phyloP scores from a whole-genome alignment of 1,140 invertebrate genomes.

The Sogatella furcifera region DNA sequence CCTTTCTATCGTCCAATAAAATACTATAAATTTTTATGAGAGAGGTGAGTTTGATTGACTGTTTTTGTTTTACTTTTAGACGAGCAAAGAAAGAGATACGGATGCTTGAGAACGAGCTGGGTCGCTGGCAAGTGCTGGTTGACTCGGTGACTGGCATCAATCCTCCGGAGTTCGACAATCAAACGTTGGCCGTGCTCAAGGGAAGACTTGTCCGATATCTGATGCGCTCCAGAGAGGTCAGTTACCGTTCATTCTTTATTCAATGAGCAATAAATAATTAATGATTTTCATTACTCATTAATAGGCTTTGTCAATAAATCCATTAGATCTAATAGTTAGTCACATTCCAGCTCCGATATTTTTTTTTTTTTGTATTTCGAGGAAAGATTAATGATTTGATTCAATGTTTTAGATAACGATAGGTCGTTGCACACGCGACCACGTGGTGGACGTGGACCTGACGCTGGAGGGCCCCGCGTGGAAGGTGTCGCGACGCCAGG shows the following conservation, averaged over 20 bases:
- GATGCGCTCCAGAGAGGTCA: constrained; percentile 87
- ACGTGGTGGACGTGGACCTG: constrained; percentile 88
- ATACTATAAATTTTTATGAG: too few species aligned
- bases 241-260: constrained; percentile 13
- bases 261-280: too few species aligned
- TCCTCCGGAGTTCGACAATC: constrained; percentile 75
- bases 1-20: too few species aligned
- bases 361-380: too few species aligned
- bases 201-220: constrained; percentile 87
- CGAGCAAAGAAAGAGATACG: constrained; percentile 74
- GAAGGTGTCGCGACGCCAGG: constrained; percentile 78
- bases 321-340: neutral
- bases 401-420: constrained; percentile 65
- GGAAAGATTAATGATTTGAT: neutral
- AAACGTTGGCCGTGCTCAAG: constrained; percentile 85
- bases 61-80: constrained; percentile 34
- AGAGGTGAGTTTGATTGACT: neutral
- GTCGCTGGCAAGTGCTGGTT: constrained; percentile 87
- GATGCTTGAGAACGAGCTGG: constrained; percentile 77
- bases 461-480: constrained; percentile 80
- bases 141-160: constrained; percentile 75
- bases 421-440: constrained; percentile 79
- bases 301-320: too few species aligned
- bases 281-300: too few species aligned
- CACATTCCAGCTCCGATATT: too few species aligned